Base-by-base conservation (phyloP, 2,113 vertebrate species). In the Spea multiplicata region DNA sequence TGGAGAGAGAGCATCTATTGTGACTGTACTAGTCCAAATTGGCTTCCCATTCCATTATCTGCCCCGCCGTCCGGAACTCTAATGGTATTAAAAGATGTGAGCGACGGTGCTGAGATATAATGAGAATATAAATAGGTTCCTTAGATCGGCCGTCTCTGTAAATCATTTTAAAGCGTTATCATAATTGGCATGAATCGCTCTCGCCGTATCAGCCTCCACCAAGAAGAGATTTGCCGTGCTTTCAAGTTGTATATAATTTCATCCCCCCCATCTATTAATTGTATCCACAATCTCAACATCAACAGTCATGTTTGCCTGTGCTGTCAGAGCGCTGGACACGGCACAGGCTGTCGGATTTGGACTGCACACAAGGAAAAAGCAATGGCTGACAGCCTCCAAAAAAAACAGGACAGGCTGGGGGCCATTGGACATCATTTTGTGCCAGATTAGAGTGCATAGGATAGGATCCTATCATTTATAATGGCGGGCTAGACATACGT, bases 71-170 rank as follows among this genome's bases (percentile, higher is more conserved):
- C 64, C 52, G n/a, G 44, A 14, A 67, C 46, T 10, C 30, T 66
- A 75, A 67, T 10, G 53, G 66, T 57, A 59, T 69, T 69, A 59
- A 13, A 61, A 61, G 65, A 76, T 76, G 14, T 17, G 45, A 76
- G 75, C 8, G 6, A 4, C 52, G 7, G 45, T 3, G 16, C 8
- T 12, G 75, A 66, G 8, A 16, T 13, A 14, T 69, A 76, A 76
- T 76, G 75, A 69, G 66, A 69, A 76, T 7, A 76, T 76, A 48
- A 76, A 68, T 46, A 30, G 66, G 6, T 17, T 47, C 16, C 64
- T 76, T 52, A 44, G 9, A 57, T 47, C 53, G 55, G 12, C 14
- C 44, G 4, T 48, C 52, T 46, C 66, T 47, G 66, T 16, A 61
- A 59, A 76, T 48, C 52, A 30, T 48, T 59, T 68, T 52, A 68